Evolutionary conservation across 2,113 vertebrate species (phyloP).

Genomic region (Phoxinus phoxinus): DNA sequence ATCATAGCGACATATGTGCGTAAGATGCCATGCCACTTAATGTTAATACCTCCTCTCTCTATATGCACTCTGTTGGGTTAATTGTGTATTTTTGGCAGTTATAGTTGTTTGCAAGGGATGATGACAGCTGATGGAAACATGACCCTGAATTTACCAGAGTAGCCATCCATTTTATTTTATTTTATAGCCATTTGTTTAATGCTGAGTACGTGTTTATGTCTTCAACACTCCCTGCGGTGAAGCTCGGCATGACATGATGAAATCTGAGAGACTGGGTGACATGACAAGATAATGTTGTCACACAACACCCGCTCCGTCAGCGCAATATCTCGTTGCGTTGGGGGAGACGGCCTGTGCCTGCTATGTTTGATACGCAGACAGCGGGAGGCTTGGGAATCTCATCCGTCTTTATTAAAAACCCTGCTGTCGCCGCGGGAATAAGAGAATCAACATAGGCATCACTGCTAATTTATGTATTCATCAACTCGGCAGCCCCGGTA

Average conservation of each 20-base stretch:
- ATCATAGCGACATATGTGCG: no score
- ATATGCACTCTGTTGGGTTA: neutral
- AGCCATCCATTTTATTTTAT: conserved; percentile 6
- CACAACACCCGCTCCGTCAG: conserved; percentile 71
- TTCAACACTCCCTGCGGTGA: conserved; percentile 19
- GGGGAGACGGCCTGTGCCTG: conserved; percentile 57
- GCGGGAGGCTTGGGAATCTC: conserved; percentile 67
- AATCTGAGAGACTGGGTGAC: conserved; percentile 46
- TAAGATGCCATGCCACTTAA: no score
- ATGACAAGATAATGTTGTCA: conserved; percentile 67
- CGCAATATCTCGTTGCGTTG: conserved; percentile 66
- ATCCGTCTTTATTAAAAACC: conserved; percentile 79
- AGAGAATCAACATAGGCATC: conserved; percentile 76
- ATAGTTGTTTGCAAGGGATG: neutral
- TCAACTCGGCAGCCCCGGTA: conserved; percentile 66
- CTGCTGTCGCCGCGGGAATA: conserved; percentile 65
- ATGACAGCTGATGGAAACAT: conserved; percentile 36
- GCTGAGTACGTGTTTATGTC: conserved; percentile 51
- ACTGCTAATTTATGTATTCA: conserved; percentile 77
- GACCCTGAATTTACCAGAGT: conserved; percentile 32
- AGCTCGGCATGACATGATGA: conserved; percentile 28
- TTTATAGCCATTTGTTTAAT: conserved; percentile 31
- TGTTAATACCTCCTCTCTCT: no score
- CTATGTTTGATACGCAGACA: conserved; percentile 63
- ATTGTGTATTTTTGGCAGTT: neutral